A percentile compares a stretch with the other conserved stretches of the same genome.
Evolutionary conservation across 2,113 vertebrate genomes (phyloP).

Genomic region (Notarius quadriscutis): DNA sequence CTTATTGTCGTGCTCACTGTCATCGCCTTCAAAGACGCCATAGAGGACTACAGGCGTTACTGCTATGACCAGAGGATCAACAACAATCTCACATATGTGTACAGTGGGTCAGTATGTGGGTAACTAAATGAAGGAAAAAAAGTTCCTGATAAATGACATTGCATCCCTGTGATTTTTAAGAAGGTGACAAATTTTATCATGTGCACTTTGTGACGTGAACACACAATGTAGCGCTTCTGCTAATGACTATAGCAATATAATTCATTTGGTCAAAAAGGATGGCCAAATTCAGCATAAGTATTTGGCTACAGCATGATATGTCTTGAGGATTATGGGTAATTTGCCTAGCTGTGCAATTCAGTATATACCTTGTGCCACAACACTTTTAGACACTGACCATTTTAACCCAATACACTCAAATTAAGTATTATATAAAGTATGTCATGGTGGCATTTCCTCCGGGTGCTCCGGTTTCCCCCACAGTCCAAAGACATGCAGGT

Average conservation of each 20-base stretch:
- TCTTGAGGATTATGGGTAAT: neutral
- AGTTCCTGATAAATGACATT: neutral
- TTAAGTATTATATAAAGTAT: too few species aligned
- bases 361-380: neutral
- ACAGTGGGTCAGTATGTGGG: slow-evolving; percentile 78
- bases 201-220: neutral
- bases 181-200: neutral
- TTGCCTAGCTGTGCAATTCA: neutral
- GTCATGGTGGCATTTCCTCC: too few species aligned
- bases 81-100: slow-evolving; percentile 81
- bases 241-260: neutral
- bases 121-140: neutral
- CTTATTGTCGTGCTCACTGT: slow-evolving; percentile 84
- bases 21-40: slow-evolving; percentile 90
- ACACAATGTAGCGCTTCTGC: neutral
- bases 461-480: too few species aligned
- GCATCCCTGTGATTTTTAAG: neutral
- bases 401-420: too few species aligned
- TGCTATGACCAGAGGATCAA: slow-evolving; percentile 90
- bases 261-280: neutral
- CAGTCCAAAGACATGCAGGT: too few species aligned
- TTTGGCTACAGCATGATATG: neutral
- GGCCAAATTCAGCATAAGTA: neutral
- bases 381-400: too few species aligned
- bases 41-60: slow-evolving; percentile 93